phyloP scores from a whole-genome alignment of 2,797 vertebrate species.

The Neosalanx taihuensis region DNA sequence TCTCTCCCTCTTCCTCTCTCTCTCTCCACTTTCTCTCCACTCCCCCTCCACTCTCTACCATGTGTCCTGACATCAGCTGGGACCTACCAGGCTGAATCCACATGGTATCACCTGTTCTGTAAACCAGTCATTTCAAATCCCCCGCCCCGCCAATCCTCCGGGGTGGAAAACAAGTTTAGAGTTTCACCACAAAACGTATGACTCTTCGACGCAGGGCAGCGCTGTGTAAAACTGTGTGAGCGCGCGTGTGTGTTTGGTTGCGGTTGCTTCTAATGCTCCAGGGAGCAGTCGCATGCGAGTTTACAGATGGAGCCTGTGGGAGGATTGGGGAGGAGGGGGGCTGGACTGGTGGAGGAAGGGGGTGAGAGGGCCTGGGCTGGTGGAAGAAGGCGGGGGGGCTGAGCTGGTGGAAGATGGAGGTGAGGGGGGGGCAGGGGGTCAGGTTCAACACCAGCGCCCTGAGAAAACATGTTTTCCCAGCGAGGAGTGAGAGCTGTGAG shows the following conservation, averaged over 20 bases:
- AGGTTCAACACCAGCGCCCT: conserved; percentile 10
- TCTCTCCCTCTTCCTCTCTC: no score
- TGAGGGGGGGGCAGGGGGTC: not conserved
- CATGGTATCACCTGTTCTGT: conserved; percentile 49
- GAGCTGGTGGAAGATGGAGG: not conserved
- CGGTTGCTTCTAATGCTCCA: conserved; percentile 11
- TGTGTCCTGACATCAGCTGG: no score
- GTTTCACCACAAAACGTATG: conserved; percentile 32
- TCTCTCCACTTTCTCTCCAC: no score
- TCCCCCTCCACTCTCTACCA: no score
- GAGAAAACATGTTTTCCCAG: conserved; percentile 25
- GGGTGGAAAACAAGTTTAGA: conserved; percentile 32
- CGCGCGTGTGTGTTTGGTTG: conserved; percentile 21
- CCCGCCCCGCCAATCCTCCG: not conserved
- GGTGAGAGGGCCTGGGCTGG: no score
- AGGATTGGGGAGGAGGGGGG: not conserved
- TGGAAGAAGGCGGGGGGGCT: no score
- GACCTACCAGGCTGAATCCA: conserved; percentile 30
- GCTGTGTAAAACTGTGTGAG: conserved; percentile 17
- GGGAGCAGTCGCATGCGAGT: conserved; percentile 16
- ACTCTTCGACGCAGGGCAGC: conserved; percentile 2
- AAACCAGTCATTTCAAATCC: conserved; percentile 56
- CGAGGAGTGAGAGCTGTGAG: conserved; percentile 17
- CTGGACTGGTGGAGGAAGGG: not conserved
- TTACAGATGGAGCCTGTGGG: conserved; percentile 21